Evolutionary conservation across 2,888 invertebrate genomes (phyloP), one percentile per base, ranked within the genome.

Genomic region (Seladonia tumulorum): DNA sequence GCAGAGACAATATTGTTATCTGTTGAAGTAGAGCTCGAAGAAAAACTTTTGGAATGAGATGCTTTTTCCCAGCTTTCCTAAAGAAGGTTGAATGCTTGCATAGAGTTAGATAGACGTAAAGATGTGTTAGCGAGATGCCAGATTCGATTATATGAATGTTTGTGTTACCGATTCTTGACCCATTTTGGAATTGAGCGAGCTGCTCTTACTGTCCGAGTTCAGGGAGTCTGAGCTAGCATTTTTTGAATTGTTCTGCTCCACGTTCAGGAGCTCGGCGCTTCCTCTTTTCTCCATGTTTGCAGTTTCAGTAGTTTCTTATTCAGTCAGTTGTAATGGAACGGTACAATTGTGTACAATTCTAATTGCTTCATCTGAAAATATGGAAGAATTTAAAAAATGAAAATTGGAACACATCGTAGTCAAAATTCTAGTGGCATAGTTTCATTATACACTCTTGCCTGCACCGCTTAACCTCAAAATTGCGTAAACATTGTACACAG

Each of bases 191-290:
- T 97, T 98, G 93, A 98, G 96, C 90, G 98, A 98, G 95, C 97
- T 98, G 85, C 98, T 97, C 96, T 98, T 98, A 70, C 98, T 98
- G 94, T 98, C 98, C 0, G 97, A 97, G 94, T 97, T 97, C 93
- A 98, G 96, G 12, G 98, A 98, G 95, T 98, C 98, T 76, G 97
- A 97, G 94, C 97, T 97, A 76, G 97, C 97, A 95, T 97, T 97
- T 95, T 98, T 97, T 16, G 97, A 97, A 91, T 96, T 95, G 72
- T 96, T 96, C 93, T 96, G 96, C 88, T 97, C 97, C 85, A 97
- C 96, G 93, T 96, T 97, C 86, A 97, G 93, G 88, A 97, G 94
- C 93, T 97, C 97, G 5, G 96, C 96, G 94, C 97, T 97, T 89
- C 96, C 96, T 89, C 96, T 89, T 94, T 97, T 97, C 93, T 97